Conservation (phyloP, 2,113 vertebrate species). For the Heteronetta atricapilla region DNA sequence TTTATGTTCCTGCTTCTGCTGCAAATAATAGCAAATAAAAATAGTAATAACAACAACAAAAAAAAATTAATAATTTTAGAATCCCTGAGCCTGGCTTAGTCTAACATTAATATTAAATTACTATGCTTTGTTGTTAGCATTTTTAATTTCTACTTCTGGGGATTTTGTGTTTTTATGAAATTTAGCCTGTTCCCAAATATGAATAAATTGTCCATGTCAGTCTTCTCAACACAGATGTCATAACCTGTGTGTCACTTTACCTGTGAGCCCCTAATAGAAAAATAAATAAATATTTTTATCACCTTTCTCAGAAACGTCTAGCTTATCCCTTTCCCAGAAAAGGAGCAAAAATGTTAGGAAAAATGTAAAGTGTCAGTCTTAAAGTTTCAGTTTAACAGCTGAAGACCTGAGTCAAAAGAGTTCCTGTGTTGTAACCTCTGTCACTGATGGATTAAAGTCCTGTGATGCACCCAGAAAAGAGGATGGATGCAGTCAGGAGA, state of each 20-base stretch:
- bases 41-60: too few relatives aligned
- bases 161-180: background rate
- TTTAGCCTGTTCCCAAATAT: background rate
- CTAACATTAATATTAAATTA: slow-evolving; percentile 4
- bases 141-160: slow-evolving; percentile 16
- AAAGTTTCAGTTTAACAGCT: background rate
- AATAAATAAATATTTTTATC: background rate
- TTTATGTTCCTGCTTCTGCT: background rate
- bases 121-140: background rate
- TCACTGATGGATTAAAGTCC: background rate
- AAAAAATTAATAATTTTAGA: slow-evolving; percentile 12
- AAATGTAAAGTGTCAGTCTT: background rate
- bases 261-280: background rate
- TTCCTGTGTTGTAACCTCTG: background rate
- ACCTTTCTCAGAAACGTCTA: background rate
- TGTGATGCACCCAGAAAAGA: background rate
- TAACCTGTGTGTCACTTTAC: background rate
- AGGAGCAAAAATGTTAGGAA: background rate
- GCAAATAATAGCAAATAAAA: background rate
- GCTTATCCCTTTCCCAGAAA: background rate
- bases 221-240: background rate
- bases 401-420: background rate
- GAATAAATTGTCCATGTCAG: background rate
- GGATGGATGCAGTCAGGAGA: background rate
- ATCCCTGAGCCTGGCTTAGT: background rate